phyloP scores from a whole-genome alignment of 2,113 vertebrate genomes.

The Azemiops feae region DNA sequence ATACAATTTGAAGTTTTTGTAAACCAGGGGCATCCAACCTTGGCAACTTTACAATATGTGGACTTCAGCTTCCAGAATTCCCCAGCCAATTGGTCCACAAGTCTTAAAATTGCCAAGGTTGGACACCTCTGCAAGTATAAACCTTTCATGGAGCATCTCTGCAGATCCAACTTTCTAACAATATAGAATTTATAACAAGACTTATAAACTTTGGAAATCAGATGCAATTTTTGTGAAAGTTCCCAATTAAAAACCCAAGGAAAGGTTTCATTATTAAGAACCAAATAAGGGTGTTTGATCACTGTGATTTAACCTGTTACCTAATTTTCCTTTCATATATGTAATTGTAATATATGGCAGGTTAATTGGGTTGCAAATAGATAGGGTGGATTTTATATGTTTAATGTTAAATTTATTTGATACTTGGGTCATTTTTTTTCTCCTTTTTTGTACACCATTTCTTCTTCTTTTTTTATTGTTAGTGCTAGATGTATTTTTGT shows the following conservation, averaged over 20 bases:
- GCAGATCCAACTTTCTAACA: not conserved
- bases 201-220: not conserved
- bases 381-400: not conserved
- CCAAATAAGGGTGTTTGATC: not conserved
- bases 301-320: not conserved
- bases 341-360: not conserved
- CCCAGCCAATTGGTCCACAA: not conserved
- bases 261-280: not conserved
- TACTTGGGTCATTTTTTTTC: not conserved
- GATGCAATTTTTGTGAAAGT: not conserved
- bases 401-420: not conserved
- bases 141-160: not conserved
- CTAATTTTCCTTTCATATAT: not conserved
- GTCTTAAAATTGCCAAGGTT: not conserved
- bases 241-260: not conserved
- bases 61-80: too few species aligned
- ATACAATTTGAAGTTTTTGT: not conserved
- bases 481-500: not conserved
- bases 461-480: not conserved
- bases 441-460: not conserved
- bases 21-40: not conserved
- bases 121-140: not conserved
- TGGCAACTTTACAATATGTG: too few species aligned
- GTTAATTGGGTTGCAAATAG: not conserved
- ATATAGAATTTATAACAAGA: not conserved